phyloP scores from a whole-genome alignment of 2,888 invertebrate species.

The Palloptera scutellata region DNA sequence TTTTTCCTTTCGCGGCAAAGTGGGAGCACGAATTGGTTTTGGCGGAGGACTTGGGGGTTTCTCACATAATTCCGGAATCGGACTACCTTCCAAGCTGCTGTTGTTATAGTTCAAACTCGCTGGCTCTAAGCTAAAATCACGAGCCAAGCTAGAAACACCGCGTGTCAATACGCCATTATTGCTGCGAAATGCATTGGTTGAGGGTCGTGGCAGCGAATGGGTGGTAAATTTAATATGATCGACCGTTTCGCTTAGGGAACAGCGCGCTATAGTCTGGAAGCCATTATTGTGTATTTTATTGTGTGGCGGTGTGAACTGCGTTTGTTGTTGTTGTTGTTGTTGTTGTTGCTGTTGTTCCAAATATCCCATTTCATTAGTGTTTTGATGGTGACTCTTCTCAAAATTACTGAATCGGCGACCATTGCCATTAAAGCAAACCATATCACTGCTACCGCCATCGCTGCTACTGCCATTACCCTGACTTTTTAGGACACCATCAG shows the following conservation, averaged over 20 bases:
- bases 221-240: constrained; percentile 67
- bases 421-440: constrained; percentile 30
- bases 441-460: constrained; percentile 5
- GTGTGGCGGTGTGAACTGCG: constrained; percentile 1
- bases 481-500: constrained; percentile 72
- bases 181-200: constrained; percentile 64
- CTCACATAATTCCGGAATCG: constrained; percentile 69
- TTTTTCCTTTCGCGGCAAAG: constrained; percentile 55
- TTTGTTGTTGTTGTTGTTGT: constrained; percentile 37
- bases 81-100: constrained; percentile 67
- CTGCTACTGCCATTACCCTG: constrained; percentile 18
- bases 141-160: constrained; percentile 50
- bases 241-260: constrained; percentile 52
- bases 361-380: constrained; percentile 33
- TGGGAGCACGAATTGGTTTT: constrained; percentile 73
- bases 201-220: constrained; percentile 67
- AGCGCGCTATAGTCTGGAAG: constrained; percentile 60
- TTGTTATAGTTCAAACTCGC: constrained; percentile 57
- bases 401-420: constrained; percentile 38
- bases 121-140: constrained; percentile 63
- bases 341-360: constrained; percentile 39
- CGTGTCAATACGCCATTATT: constrained; percentile 68
- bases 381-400: constrained; percentile 36
- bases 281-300: constrained; percentile 49
- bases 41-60: constrained; percentile 67